Evolutionary conservation across 1,140 invertebrate species (phyloP).

Genomic region (Onthophagus taurus): DNA sequence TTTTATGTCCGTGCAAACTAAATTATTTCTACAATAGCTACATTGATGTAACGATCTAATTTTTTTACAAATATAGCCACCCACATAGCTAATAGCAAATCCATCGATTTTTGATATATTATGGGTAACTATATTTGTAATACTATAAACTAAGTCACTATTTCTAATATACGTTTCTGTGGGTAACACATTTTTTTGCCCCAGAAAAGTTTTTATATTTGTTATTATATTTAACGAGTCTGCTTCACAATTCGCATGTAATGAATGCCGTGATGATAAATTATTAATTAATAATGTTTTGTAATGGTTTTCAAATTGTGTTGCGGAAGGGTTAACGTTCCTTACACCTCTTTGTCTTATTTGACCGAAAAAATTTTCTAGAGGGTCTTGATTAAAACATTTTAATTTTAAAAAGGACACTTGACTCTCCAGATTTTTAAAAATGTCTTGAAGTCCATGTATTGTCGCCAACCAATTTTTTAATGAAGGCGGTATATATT

Average conservation of each 20-base stretch:
- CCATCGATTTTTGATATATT: no score
- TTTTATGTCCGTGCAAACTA: no score
- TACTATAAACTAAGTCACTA: no score
- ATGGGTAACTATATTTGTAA: no score
- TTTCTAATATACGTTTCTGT: no score
- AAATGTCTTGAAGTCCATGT: conserved; percentile 9
- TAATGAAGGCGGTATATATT: conserved; percentile 10
- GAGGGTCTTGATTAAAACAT: conserved; percentile 20
- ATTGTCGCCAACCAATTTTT: conserved; percentile 18
- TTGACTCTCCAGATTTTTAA: conserved; percentile 6
- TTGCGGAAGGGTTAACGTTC: conserved; percentile 15
- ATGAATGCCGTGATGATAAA: conserved; percentile 16
- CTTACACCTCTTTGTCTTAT: conserved; percentile 15
- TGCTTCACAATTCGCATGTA: conserved; percentile 16
- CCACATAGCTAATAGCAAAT: no score
- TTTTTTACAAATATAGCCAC: no score
- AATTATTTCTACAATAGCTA: no score
- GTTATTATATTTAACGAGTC: no score
- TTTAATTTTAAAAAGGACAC: conserved; percentile 9
- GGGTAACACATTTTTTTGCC: no score
- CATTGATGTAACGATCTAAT: no score
- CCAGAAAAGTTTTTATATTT: no score
- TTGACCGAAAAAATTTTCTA: conserved; percentile 21
- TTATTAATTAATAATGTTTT: conserved; percentile 18
- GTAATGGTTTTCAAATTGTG: conserved; percentile 13